Percentiles rank a stretch among this genome's conserved stretches.
phyloP scores from a whole-genome alignment of 2,113 vertebrate genomes.

The Pseudolaguvia tuberculata region DNA sequence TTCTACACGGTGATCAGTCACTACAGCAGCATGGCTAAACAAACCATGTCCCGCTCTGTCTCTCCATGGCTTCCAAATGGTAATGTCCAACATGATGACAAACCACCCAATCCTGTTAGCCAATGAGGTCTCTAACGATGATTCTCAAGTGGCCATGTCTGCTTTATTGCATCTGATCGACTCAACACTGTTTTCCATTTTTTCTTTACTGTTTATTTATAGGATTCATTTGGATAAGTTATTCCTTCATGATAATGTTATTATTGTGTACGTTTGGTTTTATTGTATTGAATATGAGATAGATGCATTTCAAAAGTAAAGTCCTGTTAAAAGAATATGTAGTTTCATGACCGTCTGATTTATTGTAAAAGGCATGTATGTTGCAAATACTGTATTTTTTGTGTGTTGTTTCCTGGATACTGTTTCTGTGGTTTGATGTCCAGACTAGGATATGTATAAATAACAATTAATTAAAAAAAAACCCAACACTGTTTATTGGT shows the following conservation, averaged over 20 bases:
- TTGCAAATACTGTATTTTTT: constrained; percentile 35
- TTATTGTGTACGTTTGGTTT: constrained; percentile 81
- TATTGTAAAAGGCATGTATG: constrained; percentile 45
- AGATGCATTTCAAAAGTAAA: constrained; percentile 34
- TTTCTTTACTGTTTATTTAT: constrained; percentile 22
- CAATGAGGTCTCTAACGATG: constrained; percentile 68
- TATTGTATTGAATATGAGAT: constrained; percentile 73
- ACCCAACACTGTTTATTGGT: constrained; percentile 35
- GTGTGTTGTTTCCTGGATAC: constrained; percentile 26
- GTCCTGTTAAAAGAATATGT: constrained; percentile 11
- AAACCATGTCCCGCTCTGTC: constrained; percentile 90
- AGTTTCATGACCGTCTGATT: constrained; percentile 28
- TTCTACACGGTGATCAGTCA: constrained; percentile 99
- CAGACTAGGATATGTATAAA: constrained; percentile 25
- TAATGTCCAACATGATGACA: constrained; percentile 78
- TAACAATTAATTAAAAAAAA: background rate
- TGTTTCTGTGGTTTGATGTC: constrained; percentile 28
- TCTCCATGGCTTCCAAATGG: constrained; percentile 91
- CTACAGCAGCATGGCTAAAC: constrained; percentile 98
- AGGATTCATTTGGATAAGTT: too few species aligned
- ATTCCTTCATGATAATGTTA: constrained; percentile 38
- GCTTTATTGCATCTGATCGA: background rate
- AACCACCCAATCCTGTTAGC: constrained; percentile 81
- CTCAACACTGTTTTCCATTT: constrained; percentile 23
- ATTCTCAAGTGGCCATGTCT: constrained; percentile 10